A percentile compares a stretch with the other conserved stretches of the same genome.
Conservation (phyloP, 2,797 vertebrate species). For the Benthosema pterotum region DNA sequence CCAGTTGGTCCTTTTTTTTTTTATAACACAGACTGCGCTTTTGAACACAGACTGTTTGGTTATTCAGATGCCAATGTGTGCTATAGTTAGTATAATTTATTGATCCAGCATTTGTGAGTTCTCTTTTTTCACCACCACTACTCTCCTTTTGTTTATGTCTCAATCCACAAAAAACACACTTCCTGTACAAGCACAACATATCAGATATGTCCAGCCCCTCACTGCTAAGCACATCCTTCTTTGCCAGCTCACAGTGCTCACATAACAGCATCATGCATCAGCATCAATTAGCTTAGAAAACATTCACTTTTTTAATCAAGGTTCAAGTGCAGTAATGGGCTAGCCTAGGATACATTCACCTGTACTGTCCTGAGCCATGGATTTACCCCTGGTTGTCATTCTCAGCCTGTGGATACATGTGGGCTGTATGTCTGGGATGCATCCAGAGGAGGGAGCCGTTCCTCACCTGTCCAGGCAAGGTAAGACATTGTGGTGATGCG, state of each 20-base stretch:
- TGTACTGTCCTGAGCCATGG: conserved; percentile 45
- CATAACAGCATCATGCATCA: neutral
- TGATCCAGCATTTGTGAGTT: too few species aligned
- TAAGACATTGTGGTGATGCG: conserved; percentile 52
- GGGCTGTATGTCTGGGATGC: conserved; percentile 30
- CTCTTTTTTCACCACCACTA: neutral
- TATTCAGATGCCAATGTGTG: too few species aligned
- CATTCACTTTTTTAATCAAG: neutral
- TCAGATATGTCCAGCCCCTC: conserved; percentile 67
- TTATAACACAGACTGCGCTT: too few species aligned
- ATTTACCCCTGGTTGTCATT: conserved; percentile 40
- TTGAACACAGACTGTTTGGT: too few species aligned
- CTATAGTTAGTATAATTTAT: too few species aligned
- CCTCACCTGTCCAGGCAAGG: conserved; percentile 78
- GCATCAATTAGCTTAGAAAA: too few species aligned
- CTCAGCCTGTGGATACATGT: conserved; percentile 50
- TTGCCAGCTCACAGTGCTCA: conserved; percentile 18
- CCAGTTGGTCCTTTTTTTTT: too few species aligned
- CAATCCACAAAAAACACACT: conserved; percentile 58
- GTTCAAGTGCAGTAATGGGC: conserved; percentile 30
- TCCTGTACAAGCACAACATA: conserved; percentile 70
- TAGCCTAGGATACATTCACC: conserved; percentile 31
- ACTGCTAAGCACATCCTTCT: conserved; percentile 7
- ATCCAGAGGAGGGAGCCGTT: conserved; percentile 7
- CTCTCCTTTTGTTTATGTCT: conserved; percentile 38